Percentiles rank a stretch among this genome's conserved stretches.
Evolutionary conservation across 2,888 invertebrate species (phyloP).

Genomic region (Rhogogaster chlorosoma): DNA sequence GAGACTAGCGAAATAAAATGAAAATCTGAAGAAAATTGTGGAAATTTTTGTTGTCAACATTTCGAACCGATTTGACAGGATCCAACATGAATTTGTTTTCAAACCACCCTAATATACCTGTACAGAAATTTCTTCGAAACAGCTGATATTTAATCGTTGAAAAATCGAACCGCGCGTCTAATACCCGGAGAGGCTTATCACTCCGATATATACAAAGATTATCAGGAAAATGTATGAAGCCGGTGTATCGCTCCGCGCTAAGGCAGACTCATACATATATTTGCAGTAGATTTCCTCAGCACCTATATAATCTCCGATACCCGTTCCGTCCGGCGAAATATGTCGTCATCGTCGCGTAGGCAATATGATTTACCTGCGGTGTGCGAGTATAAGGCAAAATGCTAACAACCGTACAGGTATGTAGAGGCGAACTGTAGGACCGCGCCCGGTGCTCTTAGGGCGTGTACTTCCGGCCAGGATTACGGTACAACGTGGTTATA

Average conservation of each 20-base stretch:
- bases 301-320: no score
- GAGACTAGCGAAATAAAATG: no score
- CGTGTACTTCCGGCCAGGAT: constrained; percentile 69
- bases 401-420: neutral
- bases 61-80: no score
- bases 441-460: constrained; percentile 69
- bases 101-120: no score
- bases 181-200: neutral
- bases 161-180: neutral
- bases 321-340: neutral
- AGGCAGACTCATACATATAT: neutral
- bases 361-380: neutral
- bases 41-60: no score
- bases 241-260: neutral
- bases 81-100: no score
- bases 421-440: constrained; percentile 57
- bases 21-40: no score
- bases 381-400: neutral
- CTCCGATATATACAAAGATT: neutral
- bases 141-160: neutral
- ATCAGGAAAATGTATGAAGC: neutral
- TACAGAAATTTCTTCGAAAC: neutral
- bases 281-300: neutral
- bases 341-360: neutral
- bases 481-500: constrained; percentile 57